Evolutionary conservation across 2,797 vertebrate species (phyloP).

Genomic region (Xenopus petersii): DNA sequence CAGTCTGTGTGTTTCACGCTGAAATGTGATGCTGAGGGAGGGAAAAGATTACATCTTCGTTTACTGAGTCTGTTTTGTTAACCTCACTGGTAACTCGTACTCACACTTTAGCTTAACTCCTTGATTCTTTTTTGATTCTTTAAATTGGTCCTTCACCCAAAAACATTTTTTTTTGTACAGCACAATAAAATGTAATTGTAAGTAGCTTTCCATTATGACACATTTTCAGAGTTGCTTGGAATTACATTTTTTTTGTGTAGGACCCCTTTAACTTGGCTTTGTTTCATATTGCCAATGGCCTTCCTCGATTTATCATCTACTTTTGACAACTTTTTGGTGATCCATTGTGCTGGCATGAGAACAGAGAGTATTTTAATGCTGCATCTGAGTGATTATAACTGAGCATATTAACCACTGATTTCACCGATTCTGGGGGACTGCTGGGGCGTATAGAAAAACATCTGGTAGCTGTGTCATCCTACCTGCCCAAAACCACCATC

Average conservation of each 20-base stretch:
- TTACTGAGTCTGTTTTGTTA: background rate
- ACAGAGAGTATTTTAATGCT: slow-evolving; percentile 42
- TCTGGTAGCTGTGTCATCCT: background rate
- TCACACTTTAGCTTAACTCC: no score
- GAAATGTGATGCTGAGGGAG: slow-evolving; percentile 20
- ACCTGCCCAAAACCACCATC: background rate
- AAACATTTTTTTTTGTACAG: no score
- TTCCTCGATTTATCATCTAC: no score
- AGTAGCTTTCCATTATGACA: no score
- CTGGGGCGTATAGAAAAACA: slow-evolving; percentile 21
- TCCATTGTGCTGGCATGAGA: slow-evolving; percentile 35
- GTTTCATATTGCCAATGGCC: no score
- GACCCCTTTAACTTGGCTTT: no score
- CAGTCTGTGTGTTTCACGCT: slow-evolving; percentile 13
- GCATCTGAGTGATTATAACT: slow-evolving; percentile 29
- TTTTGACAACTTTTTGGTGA: no score
- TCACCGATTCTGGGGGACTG: slow-evolving; percentile 28
- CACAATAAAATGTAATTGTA: no score
- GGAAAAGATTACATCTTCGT: slow-evolving; percentile 1
- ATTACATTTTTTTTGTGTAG: no score
- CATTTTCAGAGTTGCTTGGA: no score
- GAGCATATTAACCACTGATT: slow-evolving; percentile 38
- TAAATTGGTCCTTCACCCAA: no score
- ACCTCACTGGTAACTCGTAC: background rate
- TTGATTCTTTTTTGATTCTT: no score